phyloP scores from a whole-genome alignment of 2,888 invertebrate genomes.

The Sthenelais limicola region DNA sequence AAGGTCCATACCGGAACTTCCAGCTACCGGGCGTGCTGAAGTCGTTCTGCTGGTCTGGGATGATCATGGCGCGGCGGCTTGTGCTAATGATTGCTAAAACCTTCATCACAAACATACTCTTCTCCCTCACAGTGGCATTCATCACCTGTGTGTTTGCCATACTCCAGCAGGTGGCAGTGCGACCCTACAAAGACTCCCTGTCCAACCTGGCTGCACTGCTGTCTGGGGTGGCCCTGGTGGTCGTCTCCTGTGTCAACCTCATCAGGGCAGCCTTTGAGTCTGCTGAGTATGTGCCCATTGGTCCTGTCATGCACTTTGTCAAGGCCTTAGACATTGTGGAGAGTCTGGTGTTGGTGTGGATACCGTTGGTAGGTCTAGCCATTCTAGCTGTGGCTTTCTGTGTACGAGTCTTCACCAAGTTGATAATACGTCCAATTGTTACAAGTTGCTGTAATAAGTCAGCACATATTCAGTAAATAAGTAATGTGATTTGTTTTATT shows the following conservation, averaged over 20 bases:
- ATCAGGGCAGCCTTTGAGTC: constrained; percentile 28
- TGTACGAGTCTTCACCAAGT: neutral
- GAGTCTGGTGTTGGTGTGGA: constrained; percentile 21
- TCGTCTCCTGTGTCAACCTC: constrained; percentile 7
- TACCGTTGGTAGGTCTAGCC: constrained; percentile 9
- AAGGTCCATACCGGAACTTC: constrained; percentile 31
- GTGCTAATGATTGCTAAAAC: constrained; percentile 11
- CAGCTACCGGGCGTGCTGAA: constrained; percentile 21
- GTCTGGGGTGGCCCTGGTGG: neutral
- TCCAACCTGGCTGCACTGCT: constrained; percentile 5
- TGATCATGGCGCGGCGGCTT: constrained; percentile 13
- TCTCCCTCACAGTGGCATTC: neutral
- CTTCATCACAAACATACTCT: neutral
- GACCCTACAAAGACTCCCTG: constrained; percentile 14
- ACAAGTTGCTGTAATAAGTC: no score
- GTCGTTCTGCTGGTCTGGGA: constrained; percentile 34
- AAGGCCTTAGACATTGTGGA: constrained; percentile 12
- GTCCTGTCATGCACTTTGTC: constrained; percentile 1
- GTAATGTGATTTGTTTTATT: no score
- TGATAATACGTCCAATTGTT: no score
- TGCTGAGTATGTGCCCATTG: constrained; percentile 19
- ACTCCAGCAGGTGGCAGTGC: constrained; percentile 2
- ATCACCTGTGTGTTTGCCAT: neutral
- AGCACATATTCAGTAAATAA: no score
- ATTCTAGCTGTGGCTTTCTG: neutral